phyloP scores from a whole-genome alignment of 30 jellyfish, hydroid and myxozoan genomes.

The Hydra vulgaris region DNA sequence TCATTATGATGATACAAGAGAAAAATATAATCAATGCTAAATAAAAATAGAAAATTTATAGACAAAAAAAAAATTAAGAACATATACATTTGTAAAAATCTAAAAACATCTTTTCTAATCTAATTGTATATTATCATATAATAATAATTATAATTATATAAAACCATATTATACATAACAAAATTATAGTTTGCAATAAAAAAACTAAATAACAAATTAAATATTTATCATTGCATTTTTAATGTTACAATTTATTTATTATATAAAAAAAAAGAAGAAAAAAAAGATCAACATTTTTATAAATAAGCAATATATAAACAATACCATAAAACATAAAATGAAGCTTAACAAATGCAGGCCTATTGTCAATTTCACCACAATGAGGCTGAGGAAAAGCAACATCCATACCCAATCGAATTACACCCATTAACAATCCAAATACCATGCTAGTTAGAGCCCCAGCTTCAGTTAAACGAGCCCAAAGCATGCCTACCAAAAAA shows the following conservation, averaged over 20 bases:
- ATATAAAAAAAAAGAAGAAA: too few relatives aligned
- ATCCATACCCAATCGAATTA: slow-evolving; percentile 52
- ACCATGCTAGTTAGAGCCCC: slow-evolving; percentile 84
- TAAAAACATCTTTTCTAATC: too few relatives aligned
- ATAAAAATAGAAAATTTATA: neutral
- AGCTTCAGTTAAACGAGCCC: slow-evolving; percentile 79
- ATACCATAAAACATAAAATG: slow-evolving; percentile 87
- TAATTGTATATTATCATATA: too few relatives aligned
- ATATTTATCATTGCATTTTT: too few relatives aligned
- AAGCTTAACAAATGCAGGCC: slow-evolving; percentile 67
- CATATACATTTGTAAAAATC: neutral
- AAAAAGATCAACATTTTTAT: too few relatives aligned
- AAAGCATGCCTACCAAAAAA: slow-evolving; percentile 64
- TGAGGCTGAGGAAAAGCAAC: slow-evolving; percentile 82
- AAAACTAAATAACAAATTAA: too few relatives aligned
- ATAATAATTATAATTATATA: too few relatives aligned
- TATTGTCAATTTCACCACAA: slow-evolving; percentile 64
- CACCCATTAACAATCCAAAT: slow-evolving; percentile 68
- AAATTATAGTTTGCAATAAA: too few relatives aligned
- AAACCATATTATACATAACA: too few relatives aligned
- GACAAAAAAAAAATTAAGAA: neutral
- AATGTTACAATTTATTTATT: too few relatives aligned
- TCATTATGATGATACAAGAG: slow-evolving; percentile 60
- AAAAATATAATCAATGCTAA: slow-evolving; percentile 63
- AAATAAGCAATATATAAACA: too few relatives aligned